These are phyloP conservation scores for Nesometra sesokonis DNA, from an alignment of 35 echinoderm and acorn worm genomes.

Conservation along the genomic window DNA sequence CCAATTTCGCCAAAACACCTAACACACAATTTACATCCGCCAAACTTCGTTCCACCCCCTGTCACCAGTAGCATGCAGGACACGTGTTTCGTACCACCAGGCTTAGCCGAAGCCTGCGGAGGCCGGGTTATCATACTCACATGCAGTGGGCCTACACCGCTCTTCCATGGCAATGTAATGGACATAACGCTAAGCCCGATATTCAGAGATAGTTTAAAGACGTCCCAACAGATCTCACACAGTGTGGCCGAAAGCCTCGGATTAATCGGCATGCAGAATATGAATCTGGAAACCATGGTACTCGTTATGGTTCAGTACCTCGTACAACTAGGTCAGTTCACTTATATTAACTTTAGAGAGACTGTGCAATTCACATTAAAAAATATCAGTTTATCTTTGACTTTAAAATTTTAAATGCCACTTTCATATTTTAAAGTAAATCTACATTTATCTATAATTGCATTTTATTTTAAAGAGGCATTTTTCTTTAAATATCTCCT, in stretches of 20 bases:
- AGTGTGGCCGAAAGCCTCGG: constrained; percentile 38
- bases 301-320: constrained; percentile 84
- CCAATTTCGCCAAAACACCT: background rate
- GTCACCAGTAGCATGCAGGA: constrained; percentile 49
- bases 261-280: constrained; percentile 44
- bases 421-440: background rate
- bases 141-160: constrained; percentile 60
- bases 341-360: background rate
- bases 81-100: constrained; percentile 59
- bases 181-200: constrained; percentile 67
- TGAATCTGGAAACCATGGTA: constrained; percentile 84
- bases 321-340: constrained; percentile 76
- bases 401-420: background rate
- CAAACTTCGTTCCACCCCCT: constrained; percentile 65
- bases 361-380: too few species aligned
- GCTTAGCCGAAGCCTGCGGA: constrained; percentile 50
- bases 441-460: too few species aligned
- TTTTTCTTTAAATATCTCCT: too few species aligned
- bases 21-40: constrained; percentile 44
- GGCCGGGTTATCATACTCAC: constrained; percentile 70
- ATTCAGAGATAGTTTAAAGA: constrained; percentile 71
- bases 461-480: too few species aligned
- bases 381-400: too few species aligned
- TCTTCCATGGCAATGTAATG: constrained; percentile 76
- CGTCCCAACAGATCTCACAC: constrained; percentile 44